Base-by-base conservation (phyloP, 2,797 vertebrate species). In the Mustela erminea region DNA sequence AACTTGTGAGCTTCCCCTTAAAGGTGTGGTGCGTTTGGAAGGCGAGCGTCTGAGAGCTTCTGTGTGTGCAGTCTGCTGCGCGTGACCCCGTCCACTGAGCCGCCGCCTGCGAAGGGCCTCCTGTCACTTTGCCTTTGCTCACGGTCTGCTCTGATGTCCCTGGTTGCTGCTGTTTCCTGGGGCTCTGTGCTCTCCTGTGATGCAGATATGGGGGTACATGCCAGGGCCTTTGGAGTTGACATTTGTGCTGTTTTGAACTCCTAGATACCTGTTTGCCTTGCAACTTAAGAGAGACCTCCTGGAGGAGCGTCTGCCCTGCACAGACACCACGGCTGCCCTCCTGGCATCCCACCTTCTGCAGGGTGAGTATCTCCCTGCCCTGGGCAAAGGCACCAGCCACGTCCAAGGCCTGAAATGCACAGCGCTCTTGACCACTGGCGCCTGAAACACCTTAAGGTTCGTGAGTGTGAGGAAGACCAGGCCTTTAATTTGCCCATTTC, bases 231-330 rank as follows among this genome's bases (percentile, higher is more conserved):
- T 1, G 58, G 54, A 54, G 41, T 38, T 96, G 56, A 92, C 11
- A 25, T 72, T 43, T 87, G 38, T 58, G 54, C 46, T 60, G 32
- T 68, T 43, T 43, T 52, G 41, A 38, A 84, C 95, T 92, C 54
- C 93, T 97, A 99, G 99, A 98, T 99, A 99, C 97, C 98, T 99
- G 97, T 99, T 99, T 98, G 99, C 99, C 0, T 97, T 99, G 97
- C 99, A 99, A 97, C 99, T 99, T 97, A 99, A 99, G 98, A 99
- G 99, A 87, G 99, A 99, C 98, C 98, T 99, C 92, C 98, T 99
- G 58, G 99, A 99, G 96, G 99, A 99, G 77, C 98, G 98, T 18
- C 98, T 99, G 98, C 98, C 99, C 98, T 99, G 99, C 98, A 98
- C 99, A 0, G 99, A 99, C 98, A 99, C 99, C 91, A 99, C 99